A percentile compares a stretch with the other conserved stretches of the same genome.
Conservation (phyloP, 2,113 vertebrate genomes). For the Leptosomus discolor region DNA sequence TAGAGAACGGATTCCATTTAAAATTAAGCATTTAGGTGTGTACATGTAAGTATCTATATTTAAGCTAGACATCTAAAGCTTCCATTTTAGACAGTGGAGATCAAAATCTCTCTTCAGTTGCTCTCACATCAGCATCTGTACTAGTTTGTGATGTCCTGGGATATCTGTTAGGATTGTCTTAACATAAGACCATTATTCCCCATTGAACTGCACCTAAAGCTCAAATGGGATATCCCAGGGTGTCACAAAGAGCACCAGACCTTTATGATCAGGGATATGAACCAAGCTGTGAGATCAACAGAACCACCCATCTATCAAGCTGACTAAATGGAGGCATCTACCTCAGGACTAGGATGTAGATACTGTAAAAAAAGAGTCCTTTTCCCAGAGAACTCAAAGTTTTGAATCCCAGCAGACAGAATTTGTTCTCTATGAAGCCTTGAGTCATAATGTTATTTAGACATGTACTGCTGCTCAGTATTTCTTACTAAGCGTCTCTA, state of each 20-base stretch:
- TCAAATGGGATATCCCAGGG: background rate
- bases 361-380: background rate
- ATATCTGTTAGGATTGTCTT: background rate
- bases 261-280: background rate
- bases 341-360: background rate
- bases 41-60: background rate
- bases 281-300: background rate
- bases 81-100: background rate
- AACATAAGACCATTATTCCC: background rate
- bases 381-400: background rate
- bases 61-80: background rate
- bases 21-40: background rate
- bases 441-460: background rate
- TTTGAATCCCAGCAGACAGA: background rate
- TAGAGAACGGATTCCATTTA: background rate
- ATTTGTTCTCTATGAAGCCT: background rate
- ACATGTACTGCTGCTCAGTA: background rate
- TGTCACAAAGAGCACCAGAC: background rate
- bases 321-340: background rate
- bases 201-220: background rate
- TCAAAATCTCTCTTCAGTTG: background rate
- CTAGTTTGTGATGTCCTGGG: background rate
- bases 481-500: background rate
- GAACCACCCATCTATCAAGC: background rate
- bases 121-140: background rate